phyloP scores from a whole-genome alignment of 1,140 invertebrate species.

The Plutomurus gul region DNA sequence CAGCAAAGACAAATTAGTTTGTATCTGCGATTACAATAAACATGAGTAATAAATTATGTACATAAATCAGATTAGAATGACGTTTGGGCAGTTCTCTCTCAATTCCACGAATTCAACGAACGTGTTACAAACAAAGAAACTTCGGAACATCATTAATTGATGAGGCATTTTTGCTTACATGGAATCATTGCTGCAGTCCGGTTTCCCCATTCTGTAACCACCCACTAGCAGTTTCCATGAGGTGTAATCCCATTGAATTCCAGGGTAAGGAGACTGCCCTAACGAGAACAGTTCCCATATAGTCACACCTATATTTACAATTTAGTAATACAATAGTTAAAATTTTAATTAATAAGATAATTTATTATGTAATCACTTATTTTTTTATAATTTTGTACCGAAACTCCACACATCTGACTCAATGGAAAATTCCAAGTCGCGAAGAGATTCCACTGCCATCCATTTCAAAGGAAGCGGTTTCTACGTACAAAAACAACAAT shows the following conservation, averaged over 20 bases:
- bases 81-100: too few species aligned
- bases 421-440: background rate
- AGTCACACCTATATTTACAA: constrained; percentile 12
- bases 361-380: too few species aligned
- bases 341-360: too few species aligned
- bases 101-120: background rate
- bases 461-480: constrained; percentile 6
- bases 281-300: constrained; percentile 37
- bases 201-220: constrained; percentile 33
- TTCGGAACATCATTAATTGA: too few species aligned
- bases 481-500: background rate
- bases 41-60: background rate
- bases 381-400: too few species aligned
- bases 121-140: too few species aligned
- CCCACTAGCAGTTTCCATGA: constrained; percentile 36
- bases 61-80: too few species aligned
- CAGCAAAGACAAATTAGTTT: background rate
- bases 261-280: constrained; percentile 29
- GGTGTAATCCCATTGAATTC: constrained; percentile 17
- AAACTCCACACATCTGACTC: constrained; percentile 21
- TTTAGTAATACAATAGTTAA: too few species aligned
- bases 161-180: too few species aligned
- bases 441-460: constrained; percentile 21
- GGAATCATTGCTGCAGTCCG: constrained; percentile 17
- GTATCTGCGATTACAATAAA: background rate